These are phyloP conservation scores for Phoxinus dragarum DNA, from an alignment of 2,797 vertebrate species.

Conservation along the genomic window DNA sequence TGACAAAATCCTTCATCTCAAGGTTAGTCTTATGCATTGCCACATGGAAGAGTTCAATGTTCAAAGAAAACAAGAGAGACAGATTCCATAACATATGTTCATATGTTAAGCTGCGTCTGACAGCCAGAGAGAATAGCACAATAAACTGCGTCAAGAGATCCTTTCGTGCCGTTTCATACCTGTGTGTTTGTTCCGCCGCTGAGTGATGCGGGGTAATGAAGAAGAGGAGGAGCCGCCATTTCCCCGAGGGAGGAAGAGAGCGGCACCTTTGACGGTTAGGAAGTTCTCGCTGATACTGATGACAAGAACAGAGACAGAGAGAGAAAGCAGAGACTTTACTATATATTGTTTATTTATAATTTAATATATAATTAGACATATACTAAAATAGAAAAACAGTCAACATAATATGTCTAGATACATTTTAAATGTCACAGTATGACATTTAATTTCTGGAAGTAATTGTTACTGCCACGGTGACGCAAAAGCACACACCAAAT, in stretches of 20 bases:
- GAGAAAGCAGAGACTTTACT: neutral
- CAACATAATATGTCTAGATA: neutral
- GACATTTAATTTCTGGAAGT: neutral
- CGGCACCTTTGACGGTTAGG: slow-evolving; percentile 97
- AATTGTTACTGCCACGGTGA: neutral
- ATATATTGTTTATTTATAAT: too few species aligned
- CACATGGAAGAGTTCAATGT: slow-evolving; percentile 5
- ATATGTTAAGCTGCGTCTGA: neutral
- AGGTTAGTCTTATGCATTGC: slow-evolving; percentile 15
- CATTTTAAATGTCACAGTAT: neutral
- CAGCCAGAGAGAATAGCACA: neutral
- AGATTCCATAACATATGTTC: neutral
- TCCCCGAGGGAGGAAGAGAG: slow-evolving; percentile 93
- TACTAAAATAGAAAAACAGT: neutral
- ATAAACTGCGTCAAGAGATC: neutral
- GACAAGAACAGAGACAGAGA: slow-evolving; percentile 24
- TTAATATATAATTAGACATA: neutral
- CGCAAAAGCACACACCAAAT: neutral
- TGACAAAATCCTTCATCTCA: slow-evolving; percentile 32
- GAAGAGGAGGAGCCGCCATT: slow-evolving; percentile 88
- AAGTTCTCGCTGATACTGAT: slow-evolving; percentile 98
- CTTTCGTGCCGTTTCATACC: slow-evolving; percentile 74
- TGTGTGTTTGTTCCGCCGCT: slow-evolving; percentile 93
- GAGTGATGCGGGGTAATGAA: slow-evolving; percentile 85
- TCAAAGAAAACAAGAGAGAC: neutral